Evolutionary conservation across 2,888 invertebrate genomes (phyloP), one percentile per base, ranked within the genome.

Genomic region (Apodemia zela): DNA sequence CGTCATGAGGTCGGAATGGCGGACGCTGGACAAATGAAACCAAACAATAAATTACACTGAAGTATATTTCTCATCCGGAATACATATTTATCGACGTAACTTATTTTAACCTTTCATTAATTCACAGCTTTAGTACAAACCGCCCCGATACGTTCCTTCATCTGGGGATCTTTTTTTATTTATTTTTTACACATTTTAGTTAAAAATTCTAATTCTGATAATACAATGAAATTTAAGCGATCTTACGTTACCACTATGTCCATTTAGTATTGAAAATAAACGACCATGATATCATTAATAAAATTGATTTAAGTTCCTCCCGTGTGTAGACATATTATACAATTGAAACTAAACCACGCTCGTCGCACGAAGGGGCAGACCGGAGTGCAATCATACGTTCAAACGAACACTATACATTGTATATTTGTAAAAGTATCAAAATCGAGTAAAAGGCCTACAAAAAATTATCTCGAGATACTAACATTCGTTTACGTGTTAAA

Each of bases 381-480:
- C 77, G 78, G 78, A 81, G 85, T 84, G 87, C 89, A 87, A 78
- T 73, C 89, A 87, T 84, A 84, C 89, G 80, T 87, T 85, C 90
- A 83, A 85, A 85, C 89, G 84, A 87, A 88, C 89, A 88, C 89
- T 89, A 88, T 88, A 90, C 89, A 89, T 89, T 91, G 90, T 91
- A 91, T 90, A 91, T 88, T 89, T 89, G 90, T 90, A 92, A 92
- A 91, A 91, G 91, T 92, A 92, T 92, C 92, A 92, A 92, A 91
- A 92, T 90, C 85, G 89, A 91, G 89, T 91, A 91, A 89, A 92
- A 89, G 88, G 88, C 87, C 89, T 91, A 91, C 88, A 90, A 89
- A 90, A 89, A 88, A 90, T 87, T 87, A 89, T 89, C 88, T 90
- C 89, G 89, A 89, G 89, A 89, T 86, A 89, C 88, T 89, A 89